A percentile compares a stretch with the other conserved stretches of the same genome.
Conservation (phyloP, 1,140 invertebrate genomes). For the Trachymyrmex cornetzi region DNA sequence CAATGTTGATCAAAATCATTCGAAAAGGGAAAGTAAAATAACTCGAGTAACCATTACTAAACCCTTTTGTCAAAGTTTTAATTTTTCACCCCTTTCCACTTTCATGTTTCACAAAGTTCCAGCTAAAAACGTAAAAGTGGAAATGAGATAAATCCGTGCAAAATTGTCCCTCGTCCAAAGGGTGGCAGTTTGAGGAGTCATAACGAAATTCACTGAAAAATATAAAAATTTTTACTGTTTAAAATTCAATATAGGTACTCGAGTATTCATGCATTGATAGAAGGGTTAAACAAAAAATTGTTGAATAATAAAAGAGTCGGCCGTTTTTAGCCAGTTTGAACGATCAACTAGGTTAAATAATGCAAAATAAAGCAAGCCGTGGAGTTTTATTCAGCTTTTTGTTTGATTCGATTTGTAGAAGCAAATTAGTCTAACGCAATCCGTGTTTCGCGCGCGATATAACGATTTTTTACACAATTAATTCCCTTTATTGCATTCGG, state of each 20-base stretch:
- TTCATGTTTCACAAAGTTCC: too few relatives aligned
- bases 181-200: too few relatives aligned
- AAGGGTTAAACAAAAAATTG: background rate
- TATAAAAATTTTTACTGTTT: too few relatives aligned
- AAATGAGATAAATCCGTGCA: too few relatives aligned
- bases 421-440: background rate
- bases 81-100: too few relatives aligned
- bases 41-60: background rate
- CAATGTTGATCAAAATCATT: background rate
- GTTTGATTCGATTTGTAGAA: background rate
- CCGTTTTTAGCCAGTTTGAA: background rate
- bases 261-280: too few relatives aligned
- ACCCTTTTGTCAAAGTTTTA: too few relatives aligned
- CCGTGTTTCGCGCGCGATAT: background rate
- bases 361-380: background rate
- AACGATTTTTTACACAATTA: background rate
- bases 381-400: slow-evolving; percentile 16
- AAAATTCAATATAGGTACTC: too few relatives aligned
- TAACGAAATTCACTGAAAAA: too few relatives aligned
- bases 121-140: too few relatives aligned
- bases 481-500: slow-evolving; percentile 19
- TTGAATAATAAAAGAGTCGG: background rate
- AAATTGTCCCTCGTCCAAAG: too few relatives aligned
- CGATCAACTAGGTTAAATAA: background rate
- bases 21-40: background rate